Evolutionary conservation across 1,140 invertebrate genomes (phyloP), one percentile per base, ranked within the genome.

Genomic region (Rhyacophila brunnea): DNA sequence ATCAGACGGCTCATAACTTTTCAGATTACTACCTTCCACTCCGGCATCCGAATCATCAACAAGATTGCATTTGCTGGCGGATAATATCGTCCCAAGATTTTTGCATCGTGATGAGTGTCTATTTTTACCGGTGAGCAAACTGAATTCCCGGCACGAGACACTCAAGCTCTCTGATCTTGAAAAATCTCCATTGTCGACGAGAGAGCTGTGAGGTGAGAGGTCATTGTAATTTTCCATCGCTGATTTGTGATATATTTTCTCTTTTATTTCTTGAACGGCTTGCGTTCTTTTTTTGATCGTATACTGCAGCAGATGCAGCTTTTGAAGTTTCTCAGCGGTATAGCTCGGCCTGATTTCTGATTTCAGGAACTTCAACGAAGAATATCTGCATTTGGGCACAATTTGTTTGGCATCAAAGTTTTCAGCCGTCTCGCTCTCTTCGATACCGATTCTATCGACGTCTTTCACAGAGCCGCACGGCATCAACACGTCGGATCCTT

Each of bases 321-420:
- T 75, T 45, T 75, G 80, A 5, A 95, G 71, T 62, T 89, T 89
- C 14, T 82, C 83, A 7, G 91, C 80, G 14, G 84, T 87, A 68
- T 93, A 94, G 68, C 89, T 91, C 1, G 81, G 81, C 45, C 83
- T 81, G 38, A 90, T 80, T 68, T 90, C 87, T 1, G 74, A 77
- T 64, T 78, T 79, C 1, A 77, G 64, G 56, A 78, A 81, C 64
- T 75, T 80, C 1, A 79, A 43, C 7, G 44, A 45, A 0, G 50
- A 58, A 42, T 58, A 60, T 20, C 58, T 18, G 28, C 44, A 61
- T 34, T 61, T 60, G 10, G 49, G 46, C 6, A 65, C 40, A 0
- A 34, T 15, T 2, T 42, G 10, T 50, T 61, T 65, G 0, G 45
- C 42, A 18, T 78, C 77, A 48, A 74, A 78, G 65, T 66, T 76